phyloP scores from a whole-genome alignment of 2,113 vertebrate species.

The Sarotherodon lohbergeri region DNA sequence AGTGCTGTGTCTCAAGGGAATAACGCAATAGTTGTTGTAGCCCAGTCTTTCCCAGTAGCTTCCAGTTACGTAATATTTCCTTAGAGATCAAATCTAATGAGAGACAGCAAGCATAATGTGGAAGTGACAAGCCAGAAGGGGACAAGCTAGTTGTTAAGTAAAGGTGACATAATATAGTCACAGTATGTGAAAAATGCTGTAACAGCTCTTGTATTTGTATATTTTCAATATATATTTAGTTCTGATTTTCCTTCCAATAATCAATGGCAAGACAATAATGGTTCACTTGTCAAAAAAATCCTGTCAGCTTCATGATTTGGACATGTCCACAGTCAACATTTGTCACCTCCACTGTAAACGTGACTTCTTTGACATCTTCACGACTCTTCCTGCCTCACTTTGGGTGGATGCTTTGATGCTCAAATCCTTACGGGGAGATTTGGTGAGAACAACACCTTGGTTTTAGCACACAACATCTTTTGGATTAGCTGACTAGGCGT shows the following conservation, averaged over 20 bases:
- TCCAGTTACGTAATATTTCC: background rate
- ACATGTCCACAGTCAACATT: background rate
- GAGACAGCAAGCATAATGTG: background rate
- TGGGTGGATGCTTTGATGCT: background rate
- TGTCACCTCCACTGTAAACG: background rate
- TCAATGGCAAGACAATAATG: background rate
- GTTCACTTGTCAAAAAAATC: background rate
- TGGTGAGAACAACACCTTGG: conserved; percentile 16
- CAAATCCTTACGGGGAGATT: conserved; percentile 12
- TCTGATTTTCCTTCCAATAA: background rate
- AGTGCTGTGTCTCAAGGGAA: background rate
- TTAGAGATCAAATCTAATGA: background rate
- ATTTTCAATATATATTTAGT: background rate
- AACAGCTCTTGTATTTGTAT: background rate
- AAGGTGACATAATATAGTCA: background rate
- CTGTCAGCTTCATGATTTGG: background rate
- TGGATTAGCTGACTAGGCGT: conserved; percentile 1
- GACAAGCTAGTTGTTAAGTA: background rate
- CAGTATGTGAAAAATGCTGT: background rate
- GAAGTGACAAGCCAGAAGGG: background rate
- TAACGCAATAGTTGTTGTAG: background rate
- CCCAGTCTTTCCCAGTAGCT: background rate
- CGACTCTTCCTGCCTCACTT: background rate
- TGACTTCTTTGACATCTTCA: background rate
- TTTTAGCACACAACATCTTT: conserved; percentile 11